Evolutionary conservation across 2,797 vertebrate genomes (phyloP), one percentile per base, ranked within the genome.

Genomic region (Rousettus madagascariensis): DNA sequence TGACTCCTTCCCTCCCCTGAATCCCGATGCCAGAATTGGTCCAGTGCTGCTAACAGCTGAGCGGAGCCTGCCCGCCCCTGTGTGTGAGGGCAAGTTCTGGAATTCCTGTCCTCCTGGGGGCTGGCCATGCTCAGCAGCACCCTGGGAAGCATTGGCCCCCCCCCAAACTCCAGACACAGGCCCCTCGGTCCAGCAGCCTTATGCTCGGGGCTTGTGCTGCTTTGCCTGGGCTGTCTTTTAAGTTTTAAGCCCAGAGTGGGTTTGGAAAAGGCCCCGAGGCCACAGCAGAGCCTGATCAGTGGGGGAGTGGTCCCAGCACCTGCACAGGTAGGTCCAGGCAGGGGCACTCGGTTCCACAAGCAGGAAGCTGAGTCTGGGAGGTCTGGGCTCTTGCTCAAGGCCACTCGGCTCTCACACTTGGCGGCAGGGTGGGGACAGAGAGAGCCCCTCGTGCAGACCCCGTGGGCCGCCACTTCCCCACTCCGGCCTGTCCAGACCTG

Each of bases 321-420:
- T 0, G 5, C 8, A 22, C n/a, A 33, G 19, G 38, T 6, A 0
- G 0, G 6, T 8, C 26, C 43, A 24, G 19, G n/a, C 6, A 0
- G 0, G 69, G 43, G 51, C 15, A 10, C 46, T 61, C 7, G 0
- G 3, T 22, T 0, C n/a, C 36, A 24, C 5, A 12, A 26, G 30
- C 12, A 4, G 65, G 26, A 63, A 8, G 2, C n/a, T 16, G 57
- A 94, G 53, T 49, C 57, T 6, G 6, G 26, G 36, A 20, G 51
- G 5, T 26, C n/a, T 36, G 0, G 9, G 20, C 59, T 83, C 12
- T 66, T 24, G 33, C 49, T n/a, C 57, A 11, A 30, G 36, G 57
- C 11, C 24, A 5, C 49, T 15, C 41, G 20, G 71, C 26, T 72
- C 41, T 82, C 36, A 24, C 19, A 3, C 12, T 16, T 28, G 22